Evolutionary conservation across 2,888 invertebrate genomes (phyloP).

Genomic region (Chrysolina oricalcia): DNA sequence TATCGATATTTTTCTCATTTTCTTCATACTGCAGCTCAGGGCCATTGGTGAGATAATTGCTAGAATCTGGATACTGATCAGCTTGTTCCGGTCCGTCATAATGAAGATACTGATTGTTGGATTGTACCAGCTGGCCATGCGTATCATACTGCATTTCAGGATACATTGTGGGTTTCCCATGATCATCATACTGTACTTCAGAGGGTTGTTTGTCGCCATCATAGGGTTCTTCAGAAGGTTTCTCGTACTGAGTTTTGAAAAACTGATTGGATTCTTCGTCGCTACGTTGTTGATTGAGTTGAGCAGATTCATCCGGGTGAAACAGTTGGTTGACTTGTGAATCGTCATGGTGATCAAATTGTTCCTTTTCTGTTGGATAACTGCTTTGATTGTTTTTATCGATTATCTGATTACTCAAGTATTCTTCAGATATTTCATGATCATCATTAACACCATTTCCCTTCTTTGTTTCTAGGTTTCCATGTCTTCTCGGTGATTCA

Average conservation of each 20-base stretch:
- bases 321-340: background rate
- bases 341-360: background rate
- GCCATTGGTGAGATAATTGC: background rate
- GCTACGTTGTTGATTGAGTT: background rate
- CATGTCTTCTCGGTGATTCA: background rate
- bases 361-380: background rate
- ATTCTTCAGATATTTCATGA: background rate
- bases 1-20: background rate
- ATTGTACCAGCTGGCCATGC: constrained; percentile 42
- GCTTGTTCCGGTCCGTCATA: constrained; percentile 30
- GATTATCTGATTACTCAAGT: background rate
- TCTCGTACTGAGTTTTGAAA: background rate
- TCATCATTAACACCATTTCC: background rate
- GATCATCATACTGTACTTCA: constrained; percentile 44
- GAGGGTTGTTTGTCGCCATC: constrained; percentile 39
- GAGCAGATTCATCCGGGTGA: background rate
- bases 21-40: background rate
- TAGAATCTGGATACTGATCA: background rate
- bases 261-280: background rate
- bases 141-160: background rate
- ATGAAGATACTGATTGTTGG: constrained; percentile 49
- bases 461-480: background rate
- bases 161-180: constrained; percentile 1
- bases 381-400: background rate
- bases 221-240: background rate